These are phyloP conservation scores for Rattus norvegicus DNA, from an alignment of 2,113 vertebrate species.

Conservation along the genomic window GRCr8 NC_086020.1:122450001-122450500, in stretches of 20 bases:
- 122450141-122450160: neutral
- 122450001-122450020: neutral
- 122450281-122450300: neutral
- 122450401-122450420: neutral
- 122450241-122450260: neutral
- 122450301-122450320: neutral
- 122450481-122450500: neutral
- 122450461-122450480: neutral
- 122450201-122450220: neutral
- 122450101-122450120: conserved; percentile 11
- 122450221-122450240: neutral
- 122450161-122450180: neutral
- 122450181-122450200: neutral
- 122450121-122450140: neutral
- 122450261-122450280: rapidly evolving
- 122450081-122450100: conserved; percentile 22
- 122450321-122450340: neutral
- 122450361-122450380: neutral
- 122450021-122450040: neutral
- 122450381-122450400: neutral
- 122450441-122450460: neutral
- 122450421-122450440: neutral
- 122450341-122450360: neutral
- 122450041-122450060: rapidly evolving
- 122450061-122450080: neutral